phyloP scores from a whole-genome alignment of 2,113 vertebrate species.

The Heterochromis multidens region DNA sequence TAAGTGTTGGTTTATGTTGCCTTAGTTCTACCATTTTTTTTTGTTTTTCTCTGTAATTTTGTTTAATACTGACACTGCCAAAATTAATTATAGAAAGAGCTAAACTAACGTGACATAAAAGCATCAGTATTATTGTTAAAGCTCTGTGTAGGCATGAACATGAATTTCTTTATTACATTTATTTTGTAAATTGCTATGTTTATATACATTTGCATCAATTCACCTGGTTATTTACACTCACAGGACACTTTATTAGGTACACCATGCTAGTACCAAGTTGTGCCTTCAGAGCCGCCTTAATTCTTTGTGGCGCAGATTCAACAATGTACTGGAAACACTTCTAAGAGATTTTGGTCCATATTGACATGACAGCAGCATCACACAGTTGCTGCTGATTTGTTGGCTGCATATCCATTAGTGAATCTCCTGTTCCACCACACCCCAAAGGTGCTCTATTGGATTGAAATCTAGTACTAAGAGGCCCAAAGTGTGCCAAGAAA shows the following conservation, averaged over 20 bases:
- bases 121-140: too few relatives aligned
- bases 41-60: background rate
- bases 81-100: too few relatives aligned
- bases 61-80: background rate
- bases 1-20: background rate
- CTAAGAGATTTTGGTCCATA: background rate
- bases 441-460: background rate
- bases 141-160: too few relatives aligned
- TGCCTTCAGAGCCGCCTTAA: fast-evolving
- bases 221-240: too few relatives aligned
- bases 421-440: background rate
- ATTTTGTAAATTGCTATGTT: too few relatives aligned
- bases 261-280: background rate
- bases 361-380: background rate
- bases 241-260: background rate
- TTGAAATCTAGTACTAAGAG: background rate
- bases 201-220: too few relatives aligned
- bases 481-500: too few relatives aligned
- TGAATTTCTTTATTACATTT: too few relatives aligned
- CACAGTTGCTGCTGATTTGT: too few relatives aligned
- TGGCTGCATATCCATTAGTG: background rate
- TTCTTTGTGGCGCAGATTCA: background rate
- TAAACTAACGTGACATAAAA: too few relatives aligned
- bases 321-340: background rate
- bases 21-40: background rate